Percentiles rank a stretch among this genome's conserved stretches.
phyloP scores from a whole-genome alignment of 2,888 invertebrate genomes.

The Scotopteryx bipunctaria region DNA sequence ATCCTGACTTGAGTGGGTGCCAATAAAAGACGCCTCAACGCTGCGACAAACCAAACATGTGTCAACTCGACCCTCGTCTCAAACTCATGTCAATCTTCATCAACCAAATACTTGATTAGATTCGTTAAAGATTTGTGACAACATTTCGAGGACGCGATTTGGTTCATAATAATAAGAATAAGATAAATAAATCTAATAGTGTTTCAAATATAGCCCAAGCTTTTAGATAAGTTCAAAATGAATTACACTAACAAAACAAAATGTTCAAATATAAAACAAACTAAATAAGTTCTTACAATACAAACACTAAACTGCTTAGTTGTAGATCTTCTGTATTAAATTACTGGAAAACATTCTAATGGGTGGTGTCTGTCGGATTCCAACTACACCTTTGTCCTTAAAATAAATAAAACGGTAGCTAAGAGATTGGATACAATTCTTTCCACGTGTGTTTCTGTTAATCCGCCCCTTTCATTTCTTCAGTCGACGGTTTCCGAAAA shows the following conservation, averaged over 20 bases:
- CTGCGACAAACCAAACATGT: slow-evolving; percentile 28
- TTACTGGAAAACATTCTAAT: too few species aligned
- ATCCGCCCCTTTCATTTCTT: slow-evolving; percentile 38
- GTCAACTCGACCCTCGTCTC: slow-evolving; percentile 24
- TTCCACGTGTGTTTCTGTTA: slow-evolving; percentile 24
- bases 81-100: slow-evolving; percentile 56
- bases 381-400: not conserved
- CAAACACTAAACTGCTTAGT: too few species aligned
- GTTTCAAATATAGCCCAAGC: too few species aligned
- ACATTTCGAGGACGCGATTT: slow-evolving; percentile 22
- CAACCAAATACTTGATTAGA: slow-evolving; percentile 48
- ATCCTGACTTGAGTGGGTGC: slow-evolving; percentile 19
- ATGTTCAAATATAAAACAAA: too few species aligned
- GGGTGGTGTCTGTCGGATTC: not conserved
- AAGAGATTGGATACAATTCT: slow-evolving; percentile 8
- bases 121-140: slow-evolving; percentile 38
- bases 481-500: slow-evolving; percentile 43
- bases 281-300: too few species aligned
- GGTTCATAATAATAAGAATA: slow-evolving; percentile 10
- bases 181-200: not conserved
- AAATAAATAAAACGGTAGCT: not conserved
- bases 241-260: too few species aligned
- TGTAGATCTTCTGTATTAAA: too few species aligned
- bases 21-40: slow-evolving; percentile 25
- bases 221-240: too few species aligned